These are phyloP conservation scores for Malacosoma neustria DNA, from an alignment of 2,888 invertebrate genomes.

Conservation along the genomic window DNA sequence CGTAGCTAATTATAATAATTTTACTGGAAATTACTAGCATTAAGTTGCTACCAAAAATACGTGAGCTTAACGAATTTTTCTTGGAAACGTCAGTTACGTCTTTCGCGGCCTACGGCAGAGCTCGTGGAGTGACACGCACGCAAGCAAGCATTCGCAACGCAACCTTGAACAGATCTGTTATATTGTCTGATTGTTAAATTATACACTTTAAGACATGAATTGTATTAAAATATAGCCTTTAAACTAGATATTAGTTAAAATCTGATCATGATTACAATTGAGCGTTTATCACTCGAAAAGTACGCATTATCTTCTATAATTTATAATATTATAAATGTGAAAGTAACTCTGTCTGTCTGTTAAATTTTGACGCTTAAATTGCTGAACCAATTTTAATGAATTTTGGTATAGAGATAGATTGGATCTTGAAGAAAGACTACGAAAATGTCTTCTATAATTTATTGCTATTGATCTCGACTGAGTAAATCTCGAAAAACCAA, in stretches of 20 bases:
- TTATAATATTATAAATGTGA: too few species aligned
- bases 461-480: too few species aligned
- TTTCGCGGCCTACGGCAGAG: slow-evolving; percentile 38
- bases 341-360: too few species aligned
- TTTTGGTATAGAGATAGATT: too few species aligned
- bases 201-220: neutral
- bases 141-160: slow-evolving; percentile 35
- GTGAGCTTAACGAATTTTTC: slow-evolving; percentile 73
- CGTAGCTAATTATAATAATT: slow-evolving; percentile 72
- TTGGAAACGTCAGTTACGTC: slow-evolving; percentile 55
- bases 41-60: slow-evolving; percentile 74
- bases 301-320: too few species aligned
- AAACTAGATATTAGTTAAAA: neutral
- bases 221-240: neutral
- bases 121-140: slow-evolving; percentile 35
- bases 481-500: too few species aligned
- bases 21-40: slow-evolving; percentile 70
- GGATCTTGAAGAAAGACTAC: too few species aligned
- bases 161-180: slow-evolving; percentile 41
- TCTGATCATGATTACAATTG: neutral
- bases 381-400: too few species aligned
- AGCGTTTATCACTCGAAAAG: too few species aligned
- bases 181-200: slow-evolving; percentile 10
- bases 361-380: too few species aligned
- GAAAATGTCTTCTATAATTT: too few species aligned